These are phyloP conservation scores for Tetragnatha montana DNA, from an alignment of 2,888 invertebrate genomes.

Conservation along the genomic window DNA sequence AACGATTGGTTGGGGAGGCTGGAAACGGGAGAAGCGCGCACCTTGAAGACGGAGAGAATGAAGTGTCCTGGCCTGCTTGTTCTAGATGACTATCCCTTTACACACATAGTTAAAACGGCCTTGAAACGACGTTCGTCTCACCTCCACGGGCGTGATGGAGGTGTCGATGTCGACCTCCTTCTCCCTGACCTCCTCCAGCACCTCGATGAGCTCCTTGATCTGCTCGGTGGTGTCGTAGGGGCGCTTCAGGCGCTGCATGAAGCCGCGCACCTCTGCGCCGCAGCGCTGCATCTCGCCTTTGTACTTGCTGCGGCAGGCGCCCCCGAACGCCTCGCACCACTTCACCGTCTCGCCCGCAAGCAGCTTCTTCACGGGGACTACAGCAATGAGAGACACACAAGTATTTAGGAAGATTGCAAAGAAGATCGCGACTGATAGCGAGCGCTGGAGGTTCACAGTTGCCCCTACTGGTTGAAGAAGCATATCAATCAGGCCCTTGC, in stretches of 20 bases:
- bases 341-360: conserved; percentile 81
- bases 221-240: conserved; percentile 95
- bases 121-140: too few relatives aligned
- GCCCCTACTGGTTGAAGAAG: too few relatives aligned
- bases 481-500: too few relatives aligned
- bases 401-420: too few relatives aligned
- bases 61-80: too few relatives aligned
- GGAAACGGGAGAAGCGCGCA: too few relatives aligned
- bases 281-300: conserved; percentile 76
- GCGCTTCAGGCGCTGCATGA: conserved; percentile 90
- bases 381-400: not conserved
- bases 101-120: too few relatives aligned
- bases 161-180: conserved; percentile 97
- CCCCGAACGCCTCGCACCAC: conserved; percentile 77
- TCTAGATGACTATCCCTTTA: too few relatives aligned
- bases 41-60: too few relatives aligned
- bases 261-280: conserved; percentile 92
- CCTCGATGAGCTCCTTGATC: conserved; percentile 94
- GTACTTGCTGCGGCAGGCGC: conserved; percentile 77
- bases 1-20: too few relatives aligned
- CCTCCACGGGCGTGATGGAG: conserved; percentile 94
- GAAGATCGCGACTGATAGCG: too few relatives aligned
- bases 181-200: conserved; percentile 92
- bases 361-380: conserved; percentile 77
- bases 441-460: too few relatives aligned